Base-by-base conservation (phyloP, 2,113 vertebrate species). In the Ranitomeya variabilis region DNA sequence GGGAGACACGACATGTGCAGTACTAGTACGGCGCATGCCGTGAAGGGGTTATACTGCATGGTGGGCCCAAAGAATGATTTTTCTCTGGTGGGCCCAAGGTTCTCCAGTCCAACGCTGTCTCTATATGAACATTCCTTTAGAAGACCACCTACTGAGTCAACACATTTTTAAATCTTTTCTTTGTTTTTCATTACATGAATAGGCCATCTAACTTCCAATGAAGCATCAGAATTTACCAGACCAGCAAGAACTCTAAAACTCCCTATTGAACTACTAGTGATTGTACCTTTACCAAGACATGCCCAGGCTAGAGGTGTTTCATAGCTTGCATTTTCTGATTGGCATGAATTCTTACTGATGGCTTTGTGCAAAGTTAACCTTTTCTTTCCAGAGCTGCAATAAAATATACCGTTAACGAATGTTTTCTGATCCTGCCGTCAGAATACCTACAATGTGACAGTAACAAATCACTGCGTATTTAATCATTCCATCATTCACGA, bases 401-500 rank as follows among this genome's bases (percentile, higher is more conserved):
- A 45, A 52, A 45, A 11, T 52, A 76, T 76, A 18, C 37, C 51
- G 73, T 76, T 76, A 76, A 76, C 11, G 31, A 76, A 76, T 52
- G 18, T 76, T 76, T 76, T 76, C 37, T 76, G 73, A 76, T 76
- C 73, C 18, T 76, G 73, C 73, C 73, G 51, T 52, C 37, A 51
- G 37, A 76, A 76, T 76, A 12, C 16, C 73, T 52, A 19, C 45
- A 76, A 76, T 76, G 37, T 76, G 73, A 76, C 73, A 76, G 73
- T 76, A 76, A 76, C 73, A 76, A 76, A 76, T 76, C 45, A 52
- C 73, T 18, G 10, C 21, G 37, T 21, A 52, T 76, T 76, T 52
- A 76, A 76, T 76, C 73, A 76, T 76, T 76, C 73, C 73, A 21
- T 76, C 45, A 76, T 16, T 52, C 73, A 76, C 37, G 73, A 76